Evolutionary conservation across 2,797 vertebrate genomes (phyloP), one percentile per base, ranked within the genome.

Genomic region (Gymnoscopelus braueri): DNA sequence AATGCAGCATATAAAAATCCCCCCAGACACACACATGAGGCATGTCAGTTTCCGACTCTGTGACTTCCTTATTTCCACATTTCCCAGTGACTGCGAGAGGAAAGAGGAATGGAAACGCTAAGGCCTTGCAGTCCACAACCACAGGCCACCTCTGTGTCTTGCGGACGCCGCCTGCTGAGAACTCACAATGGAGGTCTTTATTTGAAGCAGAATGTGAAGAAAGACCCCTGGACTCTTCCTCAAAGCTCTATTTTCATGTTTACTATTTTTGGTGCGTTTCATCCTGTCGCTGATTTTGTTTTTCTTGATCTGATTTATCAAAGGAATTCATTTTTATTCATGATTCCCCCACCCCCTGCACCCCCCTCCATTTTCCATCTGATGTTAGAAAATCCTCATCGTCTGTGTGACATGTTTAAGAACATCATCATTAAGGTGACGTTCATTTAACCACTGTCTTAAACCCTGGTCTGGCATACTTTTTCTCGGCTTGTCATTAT

Each of bases 171-270:
- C 78, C 81, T 77, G 80, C 82, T 86, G 77, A 52, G 77, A 79
- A 66, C 70, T 12, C 58, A 91, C 86, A 90, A 85, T 90, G 77
- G 78, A 78, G 29, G 72, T 67, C 79, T 88, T 86, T 89, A 87
- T 91, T 75, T 75, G 67, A 77, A 67, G 63, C 5, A 2, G 51
- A 81, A 73, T 60, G 75, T 63, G 71, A 78, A 73, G 53, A 74
- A 74, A 66, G 3, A 1, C 23, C 65, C 0, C 29, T 29, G 72
- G 70, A 68, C 56, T 59, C 60, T 52, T 24, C 39, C 3, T 78
- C 71, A 71, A 76, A 55, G 53, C 70, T 60, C 67, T 23, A 66
- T 72, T 13, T 74, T 68, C 19, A 3, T 59, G 59, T 81, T 78
- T 60, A 51, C 60, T 52, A 51, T 73, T 60, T 70, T 19, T 0